phyloP scores from a whole-genome alignment of 2,797 vertebrate genomes.

The Acomys russatus region DNA sequence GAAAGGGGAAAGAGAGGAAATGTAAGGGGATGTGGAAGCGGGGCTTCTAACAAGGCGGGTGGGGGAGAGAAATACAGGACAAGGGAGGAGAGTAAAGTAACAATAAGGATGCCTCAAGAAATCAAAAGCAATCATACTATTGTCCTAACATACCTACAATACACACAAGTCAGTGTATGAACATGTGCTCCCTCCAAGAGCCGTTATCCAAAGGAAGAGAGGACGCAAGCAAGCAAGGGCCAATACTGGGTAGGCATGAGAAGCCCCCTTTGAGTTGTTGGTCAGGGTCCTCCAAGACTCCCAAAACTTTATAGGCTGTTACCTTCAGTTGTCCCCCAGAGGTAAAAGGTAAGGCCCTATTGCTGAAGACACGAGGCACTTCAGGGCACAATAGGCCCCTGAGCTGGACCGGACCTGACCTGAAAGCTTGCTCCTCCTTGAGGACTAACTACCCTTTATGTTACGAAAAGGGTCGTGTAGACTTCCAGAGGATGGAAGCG shows the following conservation, averaged over 20 bases:
- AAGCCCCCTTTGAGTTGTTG: background rate
- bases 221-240: too few species aligned
- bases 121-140: background rate
- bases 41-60: background rate
- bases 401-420: background rate
- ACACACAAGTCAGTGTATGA: background rate
- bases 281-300: background rate
- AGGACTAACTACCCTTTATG: background rate
- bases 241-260: background rate
- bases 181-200: background rate
- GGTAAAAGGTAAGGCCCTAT: background rate
- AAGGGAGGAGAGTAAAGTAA: background rate
- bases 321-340: background rate
- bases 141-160: background rate
- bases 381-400: background rate
- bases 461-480: background rate
- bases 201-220: background rate
- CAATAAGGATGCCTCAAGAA: background rate
- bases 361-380: background rate
- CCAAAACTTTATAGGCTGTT: background rate
- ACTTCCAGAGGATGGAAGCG: background rate
- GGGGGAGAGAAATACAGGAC: background rate
- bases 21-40: background rate
- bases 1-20: background rate
- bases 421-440: background rate